A percentile compares a stretch with the other conserved stretches of the same genome.
Evolutionary conservation across 2,113 vertebrate species (phyloP).

Genomic region (Dascyllus trimaculatus): DNA sequence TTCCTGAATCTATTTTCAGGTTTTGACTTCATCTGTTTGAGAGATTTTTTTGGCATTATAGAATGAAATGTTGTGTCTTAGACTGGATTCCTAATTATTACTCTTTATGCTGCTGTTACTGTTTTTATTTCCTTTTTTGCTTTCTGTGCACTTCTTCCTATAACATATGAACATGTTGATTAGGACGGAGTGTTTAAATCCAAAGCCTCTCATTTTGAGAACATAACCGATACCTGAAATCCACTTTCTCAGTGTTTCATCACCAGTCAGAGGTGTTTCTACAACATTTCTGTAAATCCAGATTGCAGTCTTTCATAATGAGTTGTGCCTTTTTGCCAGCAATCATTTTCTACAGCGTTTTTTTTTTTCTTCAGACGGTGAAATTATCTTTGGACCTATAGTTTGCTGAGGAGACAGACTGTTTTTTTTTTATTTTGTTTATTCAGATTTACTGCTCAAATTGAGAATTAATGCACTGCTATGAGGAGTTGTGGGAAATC

Average conservation of each 20-base stretch:
- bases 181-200: constrained; percentile 22
- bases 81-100: constrained; percentile 2
- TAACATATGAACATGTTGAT: constrained; percentile 2
- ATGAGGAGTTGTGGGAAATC: constrained; percentile 43
- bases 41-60: neutral
- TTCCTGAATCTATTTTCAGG: neutral
- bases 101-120: constrained; percentile 2
- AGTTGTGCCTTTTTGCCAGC: constrained; percentile 72
- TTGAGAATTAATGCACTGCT: constrained; percentile 57
- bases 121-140: neutral
- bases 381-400: constrained; percentile 38
- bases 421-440: neutral
- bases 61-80: too few species aligned
- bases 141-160: constrained; percentile 11
- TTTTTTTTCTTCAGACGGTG: neutral
- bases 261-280: constrained; percentile 13
- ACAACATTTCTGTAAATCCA: constrained; percentile 16
- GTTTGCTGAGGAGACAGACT: neutral
- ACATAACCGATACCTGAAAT: neutral
- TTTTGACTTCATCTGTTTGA: constrained; percentile 19
- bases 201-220: constrained; percentile 14
- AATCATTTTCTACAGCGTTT: constrained; percentile 26
- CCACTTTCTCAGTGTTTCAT: constrained; percentile 1
- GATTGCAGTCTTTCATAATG: constrained; percentile 4
- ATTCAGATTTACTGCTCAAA: constrained; percentile 49